Percentiles rank a stretch among this genome's conserved stretches.
Conservation (phyloP, 2,888 invertebrate genomes). For the Caenorhabditis parvicauda region DNA sequence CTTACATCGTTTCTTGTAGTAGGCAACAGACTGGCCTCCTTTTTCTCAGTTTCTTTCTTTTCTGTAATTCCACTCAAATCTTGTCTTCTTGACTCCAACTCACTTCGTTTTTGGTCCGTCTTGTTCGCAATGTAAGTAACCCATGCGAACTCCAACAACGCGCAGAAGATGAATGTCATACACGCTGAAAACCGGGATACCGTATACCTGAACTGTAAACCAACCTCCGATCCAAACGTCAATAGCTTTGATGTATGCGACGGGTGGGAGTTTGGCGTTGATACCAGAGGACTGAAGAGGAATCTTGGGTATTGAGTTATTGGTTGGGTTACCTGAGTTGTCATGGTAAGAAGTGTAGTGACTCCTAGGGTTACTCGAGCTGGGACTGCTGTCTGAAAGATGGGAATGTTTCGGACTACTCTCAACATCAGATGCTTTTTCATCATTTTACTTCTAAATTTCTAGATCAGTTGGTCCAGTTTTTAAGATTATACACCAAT, state of each 20-base stretch:
- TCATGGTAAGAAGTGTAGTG: slow-evolving; percentile 92
- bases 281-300: slow-evolving; percentile 47
- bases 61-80: slow-evolving; percentile 9
- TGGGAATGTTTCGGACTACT: not conserved
- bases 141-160: slow-evolving; percentile 91
- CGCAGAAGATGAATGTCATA: slow-evolving; percentile 90
- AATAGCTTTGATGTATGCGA: slow-evolving; percentile 85
- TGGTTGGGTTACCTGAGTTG: slow-evolving; percentile 72
- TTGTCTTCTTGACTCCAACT: not conserved
- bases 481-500: no score
- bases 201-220: not conserved
- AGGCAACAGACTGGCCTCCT: slow-evolving; percentile 14
- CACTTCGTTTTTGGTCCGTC: slow-evolving; percentile 28
- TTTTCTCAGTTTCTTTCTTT: slow-evolving; percentile 9
- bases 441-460: no score
- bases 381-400: slow-evolving; percentile 36
- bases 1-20: slow-evolving; percentile 22
- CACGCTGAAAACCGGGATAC: slow-evolving; percentile 66
- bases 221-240: slow-evolving; percentile 60
- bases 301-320: not conserved
- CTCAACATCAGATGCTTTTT: no score
- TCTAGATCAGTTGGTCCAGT: no score
- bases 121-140: slow-evolving; percentile 76
- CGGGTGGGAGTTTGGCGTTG: slow-evolving; percentile 60
- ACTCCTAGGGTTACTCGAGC: slow-evolving; percentile 74